Evolutionary conservation across 2,797 vertebrate species (phyloP).

Genomic region (Gallinago stenura): DNA sequence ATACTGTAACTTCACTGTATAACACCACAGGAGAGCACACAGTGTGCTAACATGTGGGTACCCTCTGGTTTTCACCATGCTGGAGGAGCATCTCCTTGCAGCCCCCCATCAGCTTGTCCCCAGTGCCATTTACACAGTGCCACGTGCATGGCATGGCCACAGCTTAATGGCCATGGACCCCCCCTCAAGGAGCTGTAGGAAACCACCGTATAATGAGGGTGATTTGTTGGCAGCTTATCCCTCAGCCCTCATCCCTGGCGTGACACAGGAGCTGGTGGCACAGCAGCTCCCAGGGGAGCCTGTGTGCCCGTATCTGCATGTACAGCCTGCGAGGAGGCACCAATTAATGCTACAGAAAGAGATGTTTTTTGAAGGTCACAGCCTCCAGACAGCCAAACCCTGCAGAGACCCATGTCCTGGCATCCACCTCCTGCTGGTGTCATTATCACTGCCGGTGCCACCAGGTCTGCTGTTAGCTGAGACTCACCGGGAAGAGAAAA

Average conservation of each 20-base stretch:
- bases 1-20: slow-evolving; percentile 1
- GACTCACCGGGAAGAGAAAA: neutral
- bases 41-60: neutral
- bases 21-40: neutral
- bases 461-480: neutral
- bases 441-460: neutral
- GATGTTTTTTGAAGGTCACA: neutral
- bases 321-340: neutral
- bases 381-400: neutral
- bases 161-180: fast-evolving
- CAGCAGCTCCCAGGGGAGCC: fast-evolving
- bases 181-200: neutral
- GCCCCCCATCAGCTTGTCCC: neutral
- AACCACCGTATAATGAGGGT: fast-evolving
- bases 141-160: fast-evolving
- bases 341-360: neutral
- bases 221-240: neutral
- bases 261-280: neutral
- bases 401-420: neutral
- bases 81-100: neutral
- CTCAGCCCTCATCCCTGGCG: neutral
- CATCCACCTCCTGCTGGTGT: neutral
- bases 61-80: neutral
- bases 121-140: neutral
- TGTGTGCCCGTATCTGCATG: fast-evolving